Base-by-base conservation (phyloP, 2,888 invertebrate species). In the Lasius fuliginosus region DNA sequence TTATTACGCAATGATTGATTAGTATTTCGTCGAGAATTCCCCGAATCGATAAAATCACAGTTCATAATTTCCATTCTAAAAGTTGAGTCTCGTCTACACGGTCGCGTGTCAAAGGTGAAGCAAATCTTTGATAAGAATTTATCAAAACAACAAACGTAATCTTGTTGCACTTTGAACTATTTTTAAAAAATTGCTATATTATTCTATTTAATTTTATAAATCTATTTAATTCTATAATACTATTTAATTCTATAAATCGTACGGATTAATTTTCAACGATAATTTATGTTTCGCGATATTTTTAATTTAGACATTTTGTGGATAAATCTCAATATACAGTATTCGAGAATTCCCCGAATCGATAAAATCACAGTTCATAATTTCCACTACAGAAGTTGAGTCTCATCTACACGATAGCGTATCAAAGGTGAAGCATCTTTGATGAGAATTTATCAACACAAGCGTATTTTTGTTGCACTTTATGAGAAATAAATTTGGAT, bases 361-460 rank as follows among this genome's bases (percentile, higher is more conserved):
- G 6, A 36, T 53, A 8, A 40, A 76, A 76, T 4, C 1, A 12
- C 11, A 1, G 0, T 8, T 36, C 1, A 11, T 56, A n/a, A 30
- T 56, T 11, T 18, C 3, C 30, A n/a, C 30, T 56, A 53, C n/a
- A 42, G 18, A 27, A 33, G 68, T 58, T 58, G 56, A 30, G n/a
- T 30, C 30, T 33, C 30, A 69, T 69, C 27, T 56, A 40, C 9
- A 23, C n/a, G 53, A 23, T 15, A 9, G 0, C 53, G 1, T 75
- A 36, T 75, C 68, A 77, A 30, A 77, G 56, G 68, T 77, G 67
- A 42, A 27, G 11, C 9, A 68, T 56, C 67, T 68, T 76, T 68
- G 77, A 77, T 77, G 68, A 68, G 68, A 42, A 5, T 1, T 68
- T 58, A 56, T 27, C 36, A 40, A 46, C 12, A 53, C 36, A 65